phyloP scores from a whole-genome alignment of 1,140 invertebrate genomes.

The Aradophagus sp. region DNA sequence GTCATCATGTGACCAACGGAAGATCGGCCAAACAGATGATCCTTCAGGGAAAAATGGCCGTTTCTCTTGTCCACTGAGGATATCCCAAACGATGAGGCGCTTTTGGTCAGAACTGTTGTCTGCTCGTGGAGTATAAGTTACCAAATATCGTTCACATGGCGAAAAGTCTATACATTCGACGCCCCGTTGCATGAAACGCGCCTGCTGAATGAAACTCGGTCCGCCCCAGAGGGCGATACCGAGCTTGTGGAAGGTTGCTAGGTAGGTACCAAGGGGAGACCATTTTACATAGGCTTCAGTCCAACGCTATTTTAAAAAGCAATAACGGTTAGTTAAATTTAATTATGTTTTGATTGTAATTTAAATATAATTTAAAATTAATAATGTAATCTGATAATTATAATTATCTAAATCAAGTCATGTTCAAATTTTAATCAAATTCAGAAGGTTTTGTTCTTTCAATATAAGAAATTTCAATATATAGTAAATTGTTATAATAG shows the following conservation, averaged over 20 bases:
- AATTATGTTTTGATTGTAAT: no score
- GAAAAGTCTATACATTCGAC: slow-evolving; percentile 98
- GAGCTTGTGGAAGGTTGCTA: slow-evolving; percentile 95
- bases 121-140: slow-evolving; percentile 89
- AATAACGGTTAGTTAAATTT: no score
- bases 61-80: slow-evolving; percentile 93
- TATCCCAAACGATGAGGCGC: slow-evolving; percentile 94
- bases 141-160: slow-evolving; percentile 96
- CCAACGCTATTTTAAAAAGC: slow-evolving; percentile 86
- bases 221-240: slow-evolving; percentile 99
- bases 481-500: no score
- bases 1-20: slow-evolving; percentile 98
- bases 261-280: slow-evolving; percentile 97
- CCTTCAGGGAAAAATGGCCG: slow-evolving; percentile 91
- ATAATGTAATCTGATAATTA: no score
- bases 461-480: no score
- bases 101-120: slow-evolving; percentile 81
- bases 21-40: slow-evolving; percentile 91
- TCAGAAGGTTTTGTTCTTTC: no score
- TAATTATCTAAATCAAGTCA: no score
- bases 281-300: slow-evolving; percentile 96
- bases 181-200: slow-evolving; percentile 91
- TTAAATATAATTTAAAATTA: no score
- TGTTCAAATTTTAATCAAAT: no score
- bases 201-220: slow-evolving; percentile 92